Conservation (phyloP, 1,140 invertebrate genomes). For the Drosophila truncata region DNA sequence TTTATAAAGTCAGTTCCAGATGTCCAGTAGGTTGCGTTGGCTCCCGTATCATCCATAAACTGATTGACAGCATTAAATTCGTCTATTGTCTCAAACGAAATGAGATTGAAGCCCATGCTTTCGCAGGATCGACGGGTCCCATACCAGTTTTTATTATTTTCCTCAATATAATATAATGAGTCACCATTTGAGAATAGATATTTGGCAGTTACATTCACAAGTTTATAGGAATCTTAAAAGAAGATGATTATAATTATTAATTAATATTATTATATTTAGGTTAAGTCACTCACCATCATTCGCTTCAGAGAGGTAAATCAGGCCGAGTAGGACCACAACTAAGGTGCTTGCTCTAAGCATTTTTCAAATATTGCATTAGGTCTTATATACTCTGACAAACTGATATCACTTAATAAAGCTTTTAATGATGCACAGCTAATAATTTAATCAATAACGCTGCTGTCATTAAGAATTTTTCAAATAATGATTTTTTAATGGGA, state of each 20-base stretch:
- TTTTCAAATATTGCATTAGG: background rate
- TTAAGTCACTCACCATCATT: background rate
- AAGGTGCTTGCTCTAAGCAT: background rate
- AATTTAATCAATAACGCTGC: background rate
- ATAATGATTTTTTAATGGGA: background rate
- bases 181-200: background rate
- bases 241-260: background rate
- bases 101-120: constrained; percentile 9
- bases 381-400: background rate
- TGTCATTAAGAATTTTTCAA: background rate
- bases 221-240: background rate
- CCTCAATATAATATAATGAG: background rate
- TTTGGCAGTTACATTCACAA: background rate
- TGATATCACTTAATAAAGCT: background rate
- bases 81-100: constrained; percentile 8
- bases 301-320: background rate
- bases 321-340: background rate
- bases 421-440: background rate
- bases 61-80: constrained; percentile 9
- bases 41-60: background rate
- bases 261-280: background rate
- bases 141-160: constrained; percentile 17
- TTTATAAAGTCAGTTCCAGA: constrained; percentile 17
- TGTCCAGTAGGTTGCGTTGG: constrained; percentile 18
- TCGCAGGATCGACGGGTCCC: constrained; percentile 14